phyloP scores from a whole-genome alignment of 64 coral and sea anemone species.

The Actinia tenebrosa region DNA sequence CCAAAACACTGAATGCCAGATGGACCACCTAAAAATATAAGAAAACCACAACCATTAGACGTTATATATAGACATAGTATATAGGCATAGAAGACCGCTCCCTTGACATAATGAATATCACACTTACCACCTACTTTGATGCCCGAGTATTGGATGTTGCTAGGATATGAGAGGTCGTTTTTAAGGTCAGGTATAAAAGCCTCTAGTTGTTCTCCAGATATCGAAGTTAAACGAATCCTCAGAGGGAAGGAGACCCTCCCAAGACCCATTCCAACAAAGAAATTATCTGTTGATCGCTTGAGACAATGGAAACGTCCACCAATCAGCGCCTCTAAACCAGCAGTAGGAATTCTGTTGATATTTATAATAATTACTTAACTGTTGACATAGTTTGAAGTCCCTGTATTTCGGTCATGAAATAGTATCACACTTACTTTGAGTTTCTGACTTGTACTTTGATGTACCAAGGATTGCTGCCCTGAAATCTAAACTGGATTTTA shows the following conservation, averaged over 20 bases:
- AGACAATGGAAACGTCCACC: conserved; percentile 26
- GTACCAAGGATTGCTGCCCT: conserved; percentile 65
- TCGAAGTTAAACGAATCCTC: conserved; percentile 44
- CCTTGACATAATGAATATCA: too few species aligned
- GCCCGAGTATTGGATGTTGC: conserved; percentile 35
- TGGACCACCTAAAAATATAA: conserved; percentile 39
- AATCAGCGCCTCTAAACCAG: conserved; percentile 21
- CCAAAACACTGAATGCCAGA: conserved; percentile 53
- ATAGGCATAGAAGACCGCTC: too few species aligned
- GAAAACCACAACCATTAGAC: too few species aligned
- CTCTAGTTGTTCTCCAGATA: conserved; percentile 57
- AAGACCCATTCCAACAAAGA: conserved; percentile 26
- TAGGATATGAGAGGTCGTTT: conserved; percentile 37
- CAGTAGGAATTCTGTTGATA: conserved; percentile 8
- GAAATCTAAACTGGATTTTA: conserved; percentile 62
- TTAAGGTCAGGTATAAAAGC: conserved; percentile 23
- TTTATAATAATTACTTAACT: background rate
- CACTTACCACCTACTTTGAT: conserved; percentile 48
- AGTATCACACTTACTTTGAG: conserved; percentile 32
- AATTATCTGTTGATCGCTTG: conserved; percentile 19
- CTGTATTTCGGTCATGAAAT: background rate
- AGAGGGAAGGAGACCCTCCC: conserved; percentile 11
- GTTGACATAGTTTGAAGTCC: too few species aligned
- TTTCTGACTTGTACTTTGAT: conserved; percentile 73
- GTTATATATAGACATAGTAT: too few species aligned